Evolutionary conservation across 2,113 vertebrate genomes (phyloP), one percentile per base, ranked within the genome.

Genomic region (Sarotherodon lohbergeri): DNA sequence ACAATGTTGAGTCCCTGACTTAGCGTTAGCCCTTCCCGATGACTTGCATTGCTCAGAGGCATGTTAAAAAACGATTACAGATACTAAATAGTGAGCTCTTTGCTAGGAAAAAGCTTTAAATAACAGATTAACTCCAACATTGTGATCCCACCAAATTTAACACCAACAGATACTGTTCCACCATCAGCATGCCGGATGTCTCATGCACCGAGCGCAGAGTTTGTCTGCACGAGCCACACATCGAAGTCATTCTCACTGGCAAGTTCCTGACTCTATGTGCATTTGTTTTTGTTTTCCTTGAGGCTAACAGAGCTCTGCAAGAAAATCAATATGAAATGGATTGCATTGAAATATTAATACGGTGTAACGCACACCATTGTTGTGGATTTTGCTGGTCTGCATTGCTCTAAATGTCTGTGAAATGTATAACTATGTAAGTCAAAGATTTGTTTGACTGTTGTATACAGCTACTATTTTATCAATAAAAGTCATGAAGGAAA

Each of bases 401-500:
- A 93, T 92, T 93, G 88, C 91, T 94, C 85, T 94, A 86, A 94
- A 90, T 93, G 91, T 95, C 91, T 92, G 91, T 93, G 89, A 92
- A 89, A 87, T 91, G 89, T 92, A 93, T 82, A 94, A 89, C 81
- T 81, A 93, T 88, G 90, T 85, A 90, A 90, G 89, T 89, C 91
- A 91, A 89, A 81, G 46, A 87, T 90, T 93, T 89, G 89, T 92
- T 93, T 89, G 93, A 95, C 91, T 84, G 88, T 91, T 95, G 90
- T 93, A 93, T 90, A 95, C 90, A 95, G 93, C 86, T 93, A 94
- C 86, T 96, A 95, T 96, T 96, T 96, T 96, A 96, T 94, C 95
- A 96, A 96, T 96, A 96, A 96, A 95, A 95, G 79, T 81, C 59
- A 80, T 81, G 71, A 90, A 95, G 84, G 24, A 82, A 88, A 79